Percentiles rank a stretch among this genome's conserved stretches.
phyloP scores from a whole-genome alignment of 2,113 vertebrate species.

The Eptesicus fuscus region DNA sequence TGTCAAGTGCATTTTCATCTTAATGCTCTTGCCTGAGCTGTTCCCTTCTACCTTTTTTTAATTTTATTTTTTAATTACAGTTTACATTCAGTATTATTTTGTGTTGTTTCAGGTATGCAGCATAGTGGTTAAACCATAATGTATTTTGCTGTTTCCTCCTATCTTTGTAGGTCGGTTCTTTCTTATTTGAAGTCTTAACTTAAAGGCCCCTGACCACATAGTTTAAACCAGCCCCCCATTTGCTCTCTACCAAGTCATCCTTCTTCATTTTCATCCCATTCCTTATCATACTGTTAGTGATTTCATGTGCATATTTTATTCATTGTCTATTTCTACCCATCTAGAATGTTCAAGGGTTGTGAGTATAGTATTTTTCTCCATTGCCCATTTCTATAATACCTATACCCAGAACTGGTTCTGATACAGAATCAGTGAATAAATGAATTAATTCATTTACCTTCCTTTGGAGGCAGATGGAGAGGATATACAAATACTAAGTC shows the following conservation, averaged over 20 bases:
- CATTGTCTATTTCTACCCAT: background rate
- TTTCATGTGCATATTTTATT: background rate
- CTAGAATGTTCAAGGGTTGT: background rate
- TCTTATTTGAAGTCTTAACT: background rate
- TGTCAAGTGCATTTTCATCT: background rate
- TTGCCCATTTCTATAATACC: background rate
- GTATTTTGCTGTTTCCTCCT: background rate
- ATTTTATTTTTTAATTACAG: background rate
- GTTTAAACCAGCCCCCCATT: background rate
- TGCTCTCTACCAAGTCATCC: background rate
- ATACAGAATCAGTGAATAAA: background rate
- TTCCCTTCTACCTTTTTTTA: background rate
- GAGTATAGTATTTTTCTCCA: background rate
- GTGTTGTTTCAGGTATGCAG: background rate
- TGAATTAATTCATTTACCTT: background rate
- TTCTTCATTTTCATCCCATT: background rate
- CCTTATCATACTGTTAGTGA: background rate
- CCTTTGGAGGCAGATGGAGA: background rate
- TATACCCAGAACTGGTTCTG: background rate
- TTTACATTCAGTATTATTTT: background rate
- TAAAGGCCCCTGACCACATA: background rate
- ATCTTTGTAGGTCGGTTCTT: background rate
- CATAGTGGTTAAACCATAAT: background rate
- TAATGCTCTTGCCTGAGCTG: background rate
- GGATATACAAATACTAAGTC: background rate